phyloP scores from a whole-genome alignment of 1,140 invertebrate species.

The Lucilia sericata region DNA sequence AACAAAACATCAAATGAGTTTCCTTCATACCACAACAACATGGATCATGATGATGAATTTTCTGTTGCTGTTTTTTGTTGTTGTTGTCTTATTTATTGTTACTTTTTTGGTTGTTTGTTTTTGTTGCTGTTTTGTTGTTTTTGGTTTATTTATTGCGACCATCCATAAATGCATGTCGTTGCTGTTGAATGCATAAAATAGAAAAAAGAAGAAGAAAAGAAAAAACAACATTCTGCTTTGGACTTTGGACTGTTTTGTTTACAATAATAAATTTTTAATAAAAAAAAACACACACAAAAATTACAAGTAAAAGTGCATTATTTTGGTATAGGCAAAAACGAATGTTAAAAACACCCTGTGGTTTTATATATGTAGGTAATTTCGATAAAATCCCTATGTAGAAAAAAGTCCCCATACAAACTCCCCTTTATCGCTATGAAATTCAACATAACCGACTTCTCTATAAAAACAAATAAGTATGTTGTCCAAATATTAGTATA shows the following conservation, averaged over 20 bases:
- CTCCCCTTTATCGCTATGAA: no score
- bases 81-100: not conserved
- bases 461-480: no score
- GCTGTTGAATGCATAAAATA: not conserved
- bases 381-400: no score
- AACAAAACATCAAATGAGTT: not conserved
- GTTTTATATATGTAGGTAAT: no score
- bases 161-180: not conserved
- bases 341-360: not conserved
- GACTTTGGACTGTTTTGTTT: conserved; percentile 7
- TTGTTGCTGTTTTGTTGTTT: not conserved
- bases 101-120: not conserved
- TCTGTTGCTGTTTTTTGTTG: not conserved
- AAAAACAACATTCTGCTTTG: not conserved
- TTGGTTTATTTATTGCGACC: not conserved
- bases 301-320: not conserved
- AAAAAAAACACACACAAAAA: not conserved
- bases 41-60: not conserved
- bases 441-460: no score
- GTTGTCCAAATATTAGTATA: no score
- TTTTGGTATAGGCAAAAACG: not conserved
- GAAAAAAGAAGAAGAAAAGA: not conserved
- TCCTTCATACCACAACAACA: not conserved
- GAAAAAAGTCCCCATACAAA: no score
- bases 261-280: not conserved